Conservation (phyloP, 2,113 vertebrate genomes). For the Halcyon malimbica region DNA sequence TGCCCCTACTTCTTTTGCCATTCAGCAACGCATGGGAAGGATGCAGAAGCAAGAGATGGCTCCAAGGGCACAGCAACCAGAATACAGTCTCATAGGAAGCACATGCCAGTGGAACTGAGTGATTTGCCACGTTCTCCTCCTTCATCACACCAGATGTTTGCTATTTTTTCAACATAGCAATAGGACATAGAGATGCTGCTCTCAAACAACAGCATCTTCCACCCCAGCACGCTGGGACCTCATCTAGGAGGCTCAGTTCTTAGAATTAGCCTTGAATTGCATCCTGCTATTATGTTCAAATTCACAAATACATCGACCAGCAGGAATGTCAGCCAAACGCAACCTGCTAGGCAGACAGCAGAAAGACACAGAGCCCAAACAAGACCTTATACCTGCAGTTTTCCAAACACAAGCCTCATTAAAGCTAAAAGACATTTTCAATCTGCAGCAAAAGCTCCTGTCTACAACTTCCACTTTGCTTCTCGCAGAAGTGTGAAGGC, state of each 20-base stretch:
- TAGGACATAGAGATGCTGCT: not conserved
- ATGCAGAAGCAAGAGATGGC: not conserved
- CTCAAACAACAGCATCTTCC: not conserved
- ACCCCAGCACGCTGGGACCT: not conserved
- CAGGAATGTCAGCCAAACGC: not conserved
- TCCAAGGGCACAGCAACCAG: not conserved
- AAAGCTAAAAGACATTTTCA: constrained; percentile 5
- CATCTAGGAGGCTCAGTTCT: not conserved
- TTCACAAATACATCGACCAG: not conserved
- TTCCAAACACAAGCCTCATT: not conserved
- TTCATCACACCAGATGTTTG: not conserved
- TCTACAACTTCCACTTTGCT: constrained; percentile 28
- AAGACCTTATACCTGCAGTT: not conserved
- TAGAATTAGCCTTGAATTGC: not conserved
- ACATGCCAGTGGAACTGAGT: not conserved
- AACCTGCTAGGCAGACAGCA: not conserved
- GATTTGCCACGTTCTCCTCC: not conserved
- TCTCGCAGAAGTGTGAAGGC: constrained; percentile 45
- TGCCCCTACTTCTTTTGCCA: not conserved
- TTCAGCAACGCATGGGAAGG: not conserved
- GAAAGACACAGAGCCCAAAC: not conserved
- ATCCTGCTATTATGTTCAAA: not conserved
- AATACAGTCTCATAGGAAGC: not conserved
- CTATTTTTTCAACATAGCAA: not conserved
- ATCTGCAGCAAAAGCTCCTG: not conserved